A percentile compares a stretch with the other conserved stretches of the same genome.
Evolutionary conservation across 2,797 vertebrate genomes (phyloP).

Genomic region (Ctenopoma multispine): DNA sequence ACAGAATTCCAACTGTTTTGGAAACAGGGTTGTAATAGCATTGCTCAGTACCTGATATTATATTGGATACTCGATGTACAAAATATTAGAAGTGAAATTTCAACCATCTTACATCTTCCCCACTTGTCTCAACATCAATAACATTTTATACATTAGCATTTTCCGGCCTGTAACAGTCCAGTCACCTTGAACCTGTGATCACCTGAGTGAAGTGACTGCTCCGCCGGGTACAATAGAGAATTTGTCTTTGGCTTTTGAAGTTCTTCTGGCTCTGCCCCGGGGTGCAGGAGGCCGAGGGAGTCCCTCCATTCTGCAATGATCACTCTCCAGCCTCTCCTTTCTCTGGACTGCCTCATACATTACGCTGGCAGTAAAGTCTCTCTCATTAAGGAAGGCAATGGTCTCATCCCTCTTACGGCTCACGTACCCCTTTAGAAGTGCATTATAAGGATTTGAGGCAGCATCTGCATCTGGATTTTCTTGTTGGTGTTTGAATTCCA

Average conservation of each 20-base stretch:
- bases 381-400: slow-evolving; percentile 80
- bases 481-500: slow-evolving; percentile 82
- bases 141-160: background rate
- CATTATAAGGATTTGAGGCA: slow-evolving; percentile 78
- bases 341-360: slow-evolving; percentile 74
- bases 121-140: background rate
- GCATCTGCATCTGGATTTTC: slow-evolving; percentile 70
- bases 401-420: slow-evolving; percentile 82
- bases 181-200: slow-evolving; percentile 22
- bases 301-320: slow-evolving; percentile 74
- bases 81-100: background rate
- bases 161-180: background rate
- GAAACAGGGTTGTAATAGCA: background rate
- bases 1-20: too few species aligned
- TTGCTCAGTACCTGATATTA: slow-evolving; percentile 6
- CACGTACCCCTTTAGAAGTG: slow-evolving; percentile 82
- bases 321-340: slow-evolving; percentile 74
- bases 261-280: slow-evolving; percentile 66
- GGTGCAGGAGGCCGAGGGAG: slow-evolving; percentile 54
- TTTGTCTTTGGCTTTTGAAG: slow-evolving; percentile 69
- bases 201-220: slow-evolving; percentile 47
- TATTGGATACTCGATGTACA: background rate
- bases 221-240: slow-evolving; percentile 75
- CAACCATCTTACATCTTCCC: background rate
- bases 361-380: slow-evolving; percentile 83